These are phyloP conservation scores for Uloborus diversus DNA, from an alignment of 1,140 invertebrate genomes.

Conservation along the genomic window DNA sequence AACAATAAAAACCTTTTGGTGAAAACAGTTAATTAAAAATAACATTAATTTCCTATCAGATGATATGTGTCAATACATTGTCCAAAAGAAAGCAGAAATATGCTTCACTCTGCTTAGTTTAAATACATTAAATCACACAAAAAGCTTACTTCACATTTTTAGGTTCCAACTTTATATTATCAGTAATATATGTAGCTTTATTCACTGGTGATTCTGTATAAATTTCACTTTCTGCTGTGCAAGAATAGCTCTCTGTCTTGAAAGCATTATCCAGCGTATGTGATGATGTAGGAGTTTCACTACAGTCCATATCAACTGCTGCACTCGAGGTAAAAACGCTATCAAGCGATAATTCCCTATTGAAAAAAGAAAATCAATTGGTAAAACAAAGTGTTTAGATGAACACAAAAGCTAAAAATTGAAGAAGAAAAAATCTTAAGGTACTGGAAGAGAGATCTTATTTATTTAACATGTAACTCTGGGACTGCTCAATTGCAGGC, in stretches of 20 bases:
- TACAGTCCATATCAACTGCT: slow-evolving; percentile 35
- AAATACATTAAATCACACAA: too few relatives aligned
- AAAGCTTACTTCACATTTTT: too few relatives aligned
- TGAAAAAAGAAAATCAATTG: not conserved
- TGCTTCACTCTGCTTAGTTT: too few relatives aligned
- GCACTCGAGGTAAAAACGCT: slow-evolving; percentile 54
- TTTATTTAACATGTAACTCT: too few relatives aligned
- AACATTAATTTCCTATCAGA: too few relatives aligned
- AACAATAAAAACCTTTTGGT: too few relatives aligned
- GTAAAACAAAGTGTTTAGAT: not conserved
- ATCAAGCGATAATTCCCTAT: slow-evolving; percentile 54
- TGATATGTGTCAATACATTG: too few relatives aligned
- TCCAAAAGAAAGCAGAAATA: too few relatives aligned
- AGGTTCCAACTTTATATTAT: not conserved
- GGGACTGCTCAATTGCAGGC: too few relatives aligned
- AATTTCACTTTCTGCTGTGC: slow-evolving; percentile 2
- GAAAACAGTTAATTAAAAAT: too few relatives aligned
- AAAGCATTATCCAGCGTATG: slow-evolving; percentile 20
- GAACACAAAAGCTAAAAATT: not conserved
- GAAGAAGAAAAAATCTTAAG: not conserved
- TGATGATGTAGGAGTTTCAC: slow-evolving; percentile 50
- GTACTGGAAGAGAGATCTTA: too few relatives aligned
- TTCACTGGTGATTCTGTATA: slow-evolving; percentile 21
- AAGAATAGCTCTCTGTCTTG: slow-evolving; percentile 16
- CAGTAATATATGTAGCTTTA: not conserved